Conservation (phyloP, 2,797 vertebrate species). For the Threskiornis aethiopicus region DNA sequence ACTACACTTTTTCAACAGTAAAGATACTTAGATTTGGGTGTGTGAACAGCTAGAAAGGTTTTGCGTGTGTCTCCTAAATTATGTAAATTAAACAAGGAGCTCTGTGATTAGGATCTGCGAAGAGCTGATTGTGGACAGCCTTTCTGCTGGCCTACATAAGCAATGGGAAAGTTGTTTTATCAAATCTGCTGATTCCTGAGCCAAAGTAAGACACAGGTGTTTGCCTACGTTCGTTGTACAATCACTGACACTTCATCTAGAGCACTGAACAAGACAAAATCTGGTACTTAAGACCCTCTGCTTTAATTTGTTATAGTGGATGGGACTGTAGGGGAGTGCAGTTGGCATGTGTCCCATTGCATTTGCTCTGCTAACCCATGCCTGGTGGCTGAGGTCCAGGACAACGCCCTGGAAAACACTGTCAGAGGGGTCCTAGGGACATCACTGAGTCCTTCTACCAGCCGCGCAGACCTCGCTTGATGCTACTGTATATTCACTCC, state of each 20-base stretch:
- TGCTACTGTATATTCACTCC: neutral
- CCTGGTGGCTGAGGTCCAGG: neutral
- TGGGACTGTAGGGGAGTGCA: no score
- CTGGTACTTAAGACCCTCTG: neutral
- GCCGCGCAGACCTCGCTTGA: neutral
- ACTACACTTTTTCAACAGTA: neutral
- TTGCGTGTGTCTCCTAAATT: neutral
- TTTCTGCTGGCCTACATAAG: neutral
- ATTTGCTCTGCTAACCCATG: neutral
- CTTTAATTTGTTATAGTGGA: neutral
- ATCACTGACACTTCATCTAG: neutral
- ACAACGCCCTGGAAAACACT: neutral
- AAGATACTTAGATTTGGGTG: neutral
- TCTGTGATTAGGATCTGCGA: neutral
- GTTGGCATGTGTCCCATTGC: neutral
- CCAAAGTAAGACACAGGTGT: accelerated
- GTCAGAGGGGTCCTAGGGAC: neutral
- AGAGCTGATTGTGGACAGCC: neutral
- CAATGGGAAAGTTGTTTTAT: neutral
- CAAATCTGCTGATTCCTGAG: neutral
- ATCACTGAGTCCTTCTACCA: neutral
- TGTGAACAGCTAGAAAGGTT: neutral
- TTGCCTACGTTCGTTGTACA: neutral
- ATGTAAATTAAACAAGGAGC: neutral
- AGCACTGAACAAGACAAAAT: neutral